phyloP scores from a whole-genome alignment of 2,888 invertebrate genomes.

The Euplagia quadripunctaria region DNA sequence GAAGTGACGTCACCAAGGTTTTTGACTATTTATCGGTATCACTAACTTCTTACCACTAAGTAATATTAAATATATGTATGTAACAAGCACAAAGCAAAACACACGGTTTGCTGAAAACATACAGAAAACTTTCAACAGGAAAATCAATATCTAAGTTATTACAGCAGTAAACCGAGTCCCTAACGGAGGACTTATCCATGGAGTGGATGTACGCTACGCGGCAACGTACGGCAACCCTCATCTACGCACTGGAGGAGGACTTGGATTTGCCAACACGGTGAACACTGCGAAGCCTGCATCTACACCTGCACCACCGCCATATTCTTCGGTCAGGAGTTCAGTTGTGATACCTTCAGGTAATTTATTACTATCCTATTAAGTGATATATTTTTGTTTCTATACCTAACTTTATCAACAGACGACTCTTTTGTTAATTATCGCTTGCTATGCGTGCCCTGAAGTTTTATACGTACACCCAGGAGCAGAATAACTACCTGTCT shows the following conservation, averaged over 20 bases:
- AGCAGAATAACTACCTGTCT: too few species aligned
- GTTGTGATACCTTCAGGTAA: constrained; percentile 80
- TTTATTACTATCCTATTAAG: not conserved
- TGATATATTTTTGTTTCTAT: too few species aligned
- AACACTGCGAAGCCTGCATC: constrained; percentile 92
- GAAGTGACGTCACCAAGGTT: too few species aligned
- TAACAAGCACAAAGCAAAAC: too few species aligned
- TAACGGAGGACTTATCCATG: constrained; percentile 80
- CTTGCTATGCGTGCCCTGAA: too few species aligned
- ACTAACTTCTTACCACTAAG: too few species aligned
- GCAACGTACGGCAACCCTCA: constrained; percentile 97
- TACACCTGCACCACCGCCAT: constrained; percentile 94
- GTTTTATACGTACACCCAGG: too few species aligned
- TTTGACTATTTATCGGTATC: too few species aligned
- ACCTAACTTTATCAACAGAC: too few species aligned
- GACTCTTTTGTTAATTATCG: too few species aligned
- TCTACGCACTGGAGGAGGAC: constrained; percentile 89
- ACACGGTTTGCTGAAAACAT: too few species aligned
- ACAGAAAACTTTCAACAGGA: not conserved
- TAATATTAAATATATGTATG: too few species aligned
- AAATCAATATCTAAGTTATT: constrained; percentile 14
- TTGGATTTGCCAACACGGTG: constrained; percentile 80
- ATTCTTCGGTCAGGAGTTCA: constrained; percentile 86
- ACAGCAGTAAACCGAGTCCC: constrained; percentile 68
- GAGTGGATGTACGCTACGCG: constrained; percentile 94